Conservation (phyloP, 2,113 vertebrate genomes). For the Rhinopithecus roxellana region DNA sequence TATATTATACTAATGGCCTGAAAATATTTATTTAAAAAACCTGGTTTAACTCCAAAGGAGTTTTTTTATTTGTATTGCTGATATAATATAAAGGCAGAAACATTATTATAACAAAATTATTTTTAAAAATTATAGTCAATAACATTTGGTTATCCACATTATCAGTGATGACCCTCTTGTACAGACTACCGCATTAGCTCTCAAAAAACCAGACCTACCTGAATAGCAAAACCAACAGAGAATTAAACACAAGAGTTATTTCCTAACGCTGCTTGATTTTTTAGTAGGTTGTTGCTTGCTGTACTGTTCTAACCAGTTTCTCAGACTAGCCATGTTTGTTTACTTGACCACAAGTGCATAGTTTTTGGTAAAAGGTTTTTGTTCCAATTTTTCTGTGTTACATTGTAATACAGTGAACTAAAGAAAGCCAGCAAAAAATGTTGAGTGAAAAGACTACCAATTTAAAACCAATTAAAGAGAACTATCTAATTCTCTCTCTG, state of each 20-base stretch:
- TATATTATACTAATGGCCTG: background rate
- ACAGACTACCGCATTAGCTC: background rate
- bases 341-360: background rate
- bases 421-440: background rate
- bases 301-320: background rate
- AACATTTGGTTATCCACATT: background rate
- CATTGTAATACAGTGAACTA: background rate
- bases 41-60: background rate
- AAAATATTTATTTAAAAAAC: constrained; percentile 42
- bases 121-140: background rate
- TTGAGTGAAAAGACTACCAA: background rate
- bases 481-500: background rate
- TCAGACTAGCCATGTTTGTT: background rate
- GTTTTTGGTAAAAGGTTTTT: background rate
- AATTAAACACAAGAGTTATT: background rate
- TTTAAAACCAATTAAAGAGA: constrained; percentile 44
- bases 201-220: background rate
- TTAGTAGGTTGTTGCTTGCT: background rate
- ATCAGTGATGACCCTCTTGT: background rate
- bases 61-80: background rate
- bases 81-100: background rate
- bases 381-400: background rate
- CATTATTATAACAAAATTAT: background rate
- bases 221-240: background rate
- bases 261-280: background rate